Evolutionary conservation across 2,888 invertebrate species (phyloP), one percentile per base, ranked within the genome.

Genomic region (Meloe dianella): DNA sequence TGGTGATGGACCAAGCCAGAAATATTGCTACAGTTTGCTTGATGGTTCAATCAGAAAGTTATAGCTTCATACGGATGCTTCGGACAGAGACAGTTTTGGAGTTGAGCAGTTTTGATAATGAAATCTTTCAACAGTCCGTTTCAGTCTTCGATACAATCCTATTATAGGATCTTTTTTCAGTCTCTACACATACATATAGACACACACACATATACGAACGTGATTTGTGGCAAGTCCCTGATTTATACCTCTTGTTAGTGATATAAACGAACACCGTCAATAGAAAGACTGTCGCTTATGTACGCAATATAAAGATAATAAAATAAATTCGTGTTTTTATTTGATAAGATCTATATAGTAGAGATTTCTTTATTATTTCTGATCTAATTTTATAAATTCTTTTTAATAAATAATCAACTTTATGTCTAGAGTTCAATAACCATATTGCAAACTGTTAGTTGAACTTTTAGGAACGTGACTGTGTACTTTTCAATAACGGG

Each of bases 41-140:
- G 79, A 79, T 79, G 76, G 76, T 71, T 77, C 80, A 79, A 80
- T 80, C 79, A 77, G 75, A 75, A 77, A 77, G 76, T 78, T 79
- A 79, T 79, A 74, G 76, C 76, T 73, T 71, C 71, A 72, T 77
- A 71, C 73, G 71, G 76, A 75, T 73, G 75, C 76, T 65, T 62
- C 70, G 72, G 67, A 71, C 72, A 65, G 66, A 73, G 71, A 75
- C 73, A 74, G 73, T 74, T 75, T n/a, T 69, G 70, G 72, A 73
- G 68, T 74, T 74, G 74, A 70, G 71, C 73, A 73, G 72, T 74
- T 73, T 74, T 69, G 68, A 74, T 76, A 75, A 75, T 75, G 76
- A 76, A 76, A 73, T 75, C 74, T 75, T 73, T 68, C 61, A 61
- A 61, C 66, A 71, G 67, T 67, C 68, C 67, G 68, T 64, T 47